phyloP scores from a whole-genome alignment of 1,140 invertebrate species.

The Trichonephila inaurata region DNA sequence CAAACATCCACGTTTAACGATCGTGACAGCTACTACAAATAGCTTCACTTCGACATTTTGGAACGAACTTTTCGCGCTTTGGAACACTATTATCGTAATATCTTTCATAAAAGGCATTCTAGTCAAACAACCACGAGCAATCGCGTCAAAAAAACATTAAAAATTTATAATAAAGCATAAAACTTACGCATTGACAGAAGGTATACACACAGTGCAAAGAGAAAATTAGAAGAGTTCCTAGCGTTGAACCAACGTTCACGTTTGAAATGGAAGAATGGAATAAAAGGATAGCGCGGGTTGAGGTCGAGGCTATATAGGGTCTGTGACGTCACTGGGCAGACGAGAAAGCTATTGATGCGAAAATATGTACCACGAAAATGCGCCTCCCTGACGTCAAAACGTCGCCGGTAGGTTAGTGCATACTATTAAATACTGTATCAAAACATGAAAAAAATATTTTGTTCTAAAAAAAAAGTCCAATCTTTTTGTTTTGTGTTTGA shows the following conservation, averaged over 20 bases:
- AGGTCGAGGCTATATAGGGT: slow-evolving; percentile 48
- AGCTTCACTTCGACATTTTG: background rate
- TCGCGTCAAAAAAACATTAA: background rate
- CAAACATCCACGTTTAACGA: slow-evolving; percentile 24
- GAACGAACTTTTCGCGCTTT: background rate
- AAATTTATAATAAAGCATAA: background rate
- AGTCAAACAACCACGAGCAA: background rate
- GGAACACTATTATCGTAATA: background rate
- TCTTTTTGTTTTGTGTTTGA: slow-evolving; percentile 8
- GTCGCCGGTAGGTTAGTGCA: slow-evolving; percentile 5
- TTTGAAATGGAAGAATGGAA: slow-evolving; percentile 25
- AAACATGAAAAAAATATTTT: slow-evolving; percentile 19
- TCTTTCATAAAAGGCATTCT: background rate
- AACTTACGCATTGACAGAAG: slow-evolving; percentile 15
- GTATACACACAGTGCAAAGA: background rate
- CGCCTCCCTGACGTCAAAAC: slow-evolving; percentile 51
- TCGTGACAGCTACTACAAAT: background rate
- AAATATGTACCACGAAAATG: slow-evolving; percentile 37
- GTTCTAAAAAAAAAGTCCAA: background rate
- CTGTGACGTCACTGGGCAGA: slow-evolving; percentile 35
- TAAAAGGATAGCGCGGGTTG: background rate
- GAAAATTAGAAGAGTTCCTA: background rate
- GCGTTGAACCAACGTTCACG: background rate
- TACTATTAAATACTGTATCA: background rate
- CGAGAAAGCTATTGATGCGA: slow-evolving; percentile 17